Evolutionary conservation across 2,888 invertebrate species (phyloP).

Genomic region (Sicus ferrugineus): DNA sequence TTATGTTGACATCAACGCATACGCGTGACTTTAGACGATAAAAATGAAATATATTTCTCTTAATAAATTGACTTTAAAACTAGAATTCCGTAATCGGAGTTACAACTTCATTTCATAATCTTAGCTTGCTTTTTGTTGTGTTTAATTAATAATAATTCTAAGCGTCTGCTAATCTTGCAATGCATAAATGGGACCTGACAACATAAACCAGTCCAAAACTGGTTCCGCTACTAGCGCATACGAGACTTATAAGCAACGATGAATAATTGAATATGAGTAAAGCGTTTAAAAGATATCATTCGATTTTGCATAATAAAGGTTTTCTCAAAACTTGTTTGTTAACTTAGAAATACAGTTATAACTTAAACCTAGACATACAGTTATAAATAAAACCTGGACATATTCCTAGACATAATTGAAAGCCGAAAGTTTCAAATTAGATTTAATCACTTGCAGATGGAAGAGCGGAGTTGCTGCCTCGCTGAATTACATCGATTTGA

Average conservation of each 20-base stretch:
- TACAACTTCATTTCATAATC: no score
- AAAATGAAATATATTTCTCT: no score
- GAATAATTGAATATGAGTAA: not conserved
- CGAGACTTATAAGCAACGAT: not conserved
- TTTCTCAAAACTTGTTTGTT: no score
- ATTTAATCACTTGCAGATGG: slow-evolving; percentile 66
- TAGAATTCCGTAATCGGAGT: no score
- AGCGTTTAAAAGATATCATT: not conserved
- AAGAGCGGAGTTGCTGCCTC: slow-evolving; percentile 76
- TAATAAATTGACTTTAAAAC: no score
- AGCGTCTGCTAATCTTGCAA: no score
- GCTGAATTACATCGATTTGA: slow-evolving; percentile 72
- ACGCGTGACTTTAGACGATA: no score
- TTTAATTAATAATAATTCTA: no score
- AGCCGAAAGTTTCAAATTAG: not conserved
- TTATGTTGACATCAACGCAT: no score
- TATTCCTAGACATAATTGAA: not conserved
- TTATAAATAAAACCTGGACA: not conserved
- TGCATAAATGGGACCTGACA: no score
- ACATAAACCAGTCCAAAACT: not conserved
- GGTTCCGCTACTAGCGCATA: not conserved
- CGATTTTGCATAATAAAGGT: not conserved
- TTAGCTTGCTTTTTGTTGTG: no score
- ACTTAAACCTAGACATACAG: not conserved
- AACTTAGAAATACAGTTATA: not conserved